Conservation (phyloP, 2,888 invertebrate genomes). For the Autographa pulchrina region DNA sequence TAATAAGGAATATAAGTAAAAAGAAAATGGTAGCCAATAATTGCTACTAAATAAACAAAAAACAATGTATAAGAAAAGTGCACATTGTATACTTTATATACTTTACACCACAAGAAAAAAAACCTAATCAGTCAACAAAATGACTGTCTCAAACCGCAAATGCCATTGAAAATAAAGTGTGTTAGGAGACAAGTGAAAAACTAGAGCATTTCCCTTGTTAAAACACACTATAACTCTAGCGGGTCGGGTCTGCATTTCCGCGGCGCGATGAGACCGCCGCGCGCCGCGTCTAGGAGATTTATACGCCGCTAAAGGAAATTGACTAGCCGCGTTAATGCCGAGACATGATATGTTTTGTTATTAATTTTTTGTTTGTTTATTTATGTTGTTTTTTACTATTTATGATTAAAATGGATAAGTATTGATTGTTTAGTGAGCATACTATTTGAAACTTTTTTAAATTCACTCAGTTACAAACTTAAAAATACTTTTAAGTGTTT, state of each 20-base stretch:
- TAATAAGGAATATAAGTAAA: too few relatives aligned
- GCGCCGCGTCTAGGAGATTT: conserved; percentile 81
- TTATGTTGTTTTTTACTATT: neutral
- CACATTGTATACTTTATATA: too few relatives aligned
- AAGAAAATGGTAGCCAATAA: too few relatives aligned
- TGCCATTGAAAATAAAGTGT: conserved; percentile 61
- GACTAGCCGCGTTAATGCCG: conserved; percentile 68
- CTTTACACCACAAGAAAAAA: conserved; percentile 4
- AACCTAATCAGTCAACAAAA: conserved; percentile 37
- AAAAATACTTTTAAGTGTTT: too few relatives aligned
- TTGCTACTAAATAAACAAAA: too few relatives aligned
- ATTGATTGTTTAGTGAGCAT: too few relatives aligned
- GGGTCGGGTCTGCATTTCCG: conserved; percentile 83
- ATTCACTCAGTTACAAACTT: too few relatives aligned
- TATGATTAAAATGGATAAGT: too few relatives aligned
- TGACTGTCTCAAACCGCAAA: conserved; percentile 49
- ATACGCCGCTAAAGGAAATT: conserved; percentile 83
- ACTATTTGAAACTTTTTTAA: too few relatives aligned
- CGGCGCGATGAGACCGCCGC: conserved; percentile 75
- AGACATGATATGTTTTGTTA: conserved; percentile 45
- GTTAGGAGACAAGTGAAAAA: conserved; percentile 77
- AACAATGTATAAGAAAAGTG: too few relatives aligned
- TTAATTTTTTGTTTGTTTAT: conserved; percentile 30
- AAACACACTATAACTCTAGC: conserved; percentile 81
- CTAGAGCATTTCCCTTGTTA: conserved; percentile 84